Conservation (phyloP, 2,797 vertebrate genomes). For the Coranthus polyacanthus region DNA sequence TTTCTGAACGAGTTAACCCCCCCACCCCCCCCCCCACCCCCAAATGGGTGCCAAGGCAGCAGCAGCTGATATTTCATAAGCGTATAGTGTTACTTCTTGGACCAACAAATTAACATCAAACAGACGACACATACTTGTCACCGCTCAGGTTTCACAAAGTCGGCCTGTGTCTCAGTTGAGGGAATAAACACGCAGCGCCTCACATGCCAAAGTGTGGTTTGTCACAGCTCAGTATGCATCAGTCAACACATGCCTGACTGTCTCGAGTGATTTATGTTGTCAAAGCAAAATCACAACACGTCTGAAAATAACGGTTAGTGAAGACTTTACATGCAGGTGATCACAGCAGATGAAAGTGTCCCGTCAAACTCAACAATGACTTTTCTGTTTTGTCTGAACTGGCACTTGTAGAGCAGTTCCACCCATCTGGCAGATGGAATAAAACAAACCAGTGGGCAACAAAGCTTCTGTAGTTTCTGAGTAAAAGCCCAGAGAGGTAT, state of each 20-base stretch:
- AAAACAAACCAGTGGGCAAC: neutral
- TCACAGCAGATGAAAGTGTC: neutral
- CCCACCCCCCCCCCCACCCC: neutral
- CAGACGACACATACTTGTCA: conserved; percentile 34
- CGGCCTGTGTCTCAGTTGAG: neutral
- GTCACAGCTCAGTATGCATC: conserved; percentile 17
- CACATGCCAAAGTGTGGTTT: conserved; percentile 42
- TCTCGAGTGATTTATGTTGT: neutral
- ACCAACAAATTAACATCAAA: conserved; percentile 64
- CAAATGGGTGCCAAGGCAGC: neutral
- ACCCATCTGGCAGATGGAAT: conserved; percentile 4
- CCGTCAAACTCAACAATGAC: neutral
- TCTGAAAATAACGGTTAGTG: neutral
- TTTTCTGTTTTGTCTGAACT: conserved; percentile 1
- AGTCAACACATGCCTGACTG: conserved; percentile 13
- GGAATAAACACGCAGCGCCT: conserved; percentile 30
- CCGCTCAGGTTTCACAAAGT: conserved; percentile 63
- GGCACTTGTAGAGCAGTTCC: conserved; percentile 5
- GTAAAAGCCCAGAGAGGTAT: neutral
- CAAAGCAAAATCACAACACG: conserved; percentile 11
- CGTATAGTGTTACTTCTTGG: conserved; percentile 54
- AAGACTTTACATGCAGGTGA: conserved; percentile 1
- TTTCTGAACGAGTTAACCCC: conserved; percentile 7
- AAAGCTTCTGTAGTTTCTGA: neutral
- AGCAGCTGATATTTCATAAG: conserved; percentile 59